A percentile compares a stretch with the other conserved stretches of the same genome.
phyloP scores from a whole-genome alignment of 2,888 invertebrate genomes.

The Aphidoletes aphidimyza region DNA sequence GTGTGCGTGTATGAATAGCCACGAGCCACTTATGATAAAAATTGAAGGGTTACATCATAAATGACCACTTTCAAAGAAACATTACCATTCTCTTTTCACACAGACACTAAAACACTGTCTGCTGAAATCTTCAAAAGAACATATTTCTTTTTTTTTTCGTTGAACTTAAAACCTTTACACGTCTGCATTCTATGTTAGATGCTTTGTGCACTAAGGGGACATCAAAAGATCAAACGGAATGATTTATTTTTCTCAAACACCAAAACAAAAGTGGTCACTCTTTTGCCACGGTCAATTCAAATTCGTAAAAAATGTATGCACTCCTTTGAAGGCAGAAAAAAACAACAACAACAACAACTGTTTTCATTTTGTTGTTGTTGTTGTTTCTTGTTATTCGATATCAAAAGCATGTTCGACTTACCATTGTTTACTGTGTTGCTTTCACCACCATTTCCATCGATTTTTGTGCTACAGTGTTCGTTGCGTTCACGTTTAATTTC shows the following conservation, averaged over 20 bases:
- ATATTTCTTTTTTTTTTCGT: too few species aligned
- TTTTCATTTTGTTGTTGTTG: neutral
- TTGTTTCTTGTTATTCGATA: neutral
- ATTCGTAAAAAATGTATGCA: neutral
- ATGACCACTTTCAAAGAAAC: neutral
- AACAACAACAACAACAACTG: neutral
- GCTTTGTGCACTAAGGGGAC: neutral
- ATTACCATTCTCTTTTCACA: neutral
- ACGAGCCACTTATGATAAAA: neutral
- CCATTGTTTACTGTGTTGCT: conserved; percentile 92
- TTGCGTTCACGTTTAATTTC: conserved; percentile 75
- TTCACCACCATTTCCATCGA: conserved; percentile 87
- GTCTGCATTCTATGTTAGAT: neutral
- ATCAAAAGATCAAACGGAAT: conserved; percentile 20
- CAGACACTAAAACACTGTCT: too few species aligned
- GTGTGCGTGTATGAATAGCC: neutral
- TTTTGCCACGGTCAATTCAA: conserved; percentile 16
- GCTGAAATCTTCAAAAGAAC: conserved; percentile 29
- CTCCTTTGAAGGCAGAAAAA: neutral
- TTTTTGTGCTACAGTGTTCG: conserved; percentile 77
- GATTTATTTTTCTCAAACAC: conserved; percentile 33
- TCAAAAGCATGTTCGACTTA: conserved; percentile 68
- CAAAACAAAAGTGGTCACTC: conserved; percentile 45
- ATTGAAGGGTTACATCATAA: neutral
- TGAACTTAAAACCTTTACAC: neutral